Base-by-base conservation (phyloP, 2,797 vertebrate species). In the Malacoctenus gilli region DNA sequence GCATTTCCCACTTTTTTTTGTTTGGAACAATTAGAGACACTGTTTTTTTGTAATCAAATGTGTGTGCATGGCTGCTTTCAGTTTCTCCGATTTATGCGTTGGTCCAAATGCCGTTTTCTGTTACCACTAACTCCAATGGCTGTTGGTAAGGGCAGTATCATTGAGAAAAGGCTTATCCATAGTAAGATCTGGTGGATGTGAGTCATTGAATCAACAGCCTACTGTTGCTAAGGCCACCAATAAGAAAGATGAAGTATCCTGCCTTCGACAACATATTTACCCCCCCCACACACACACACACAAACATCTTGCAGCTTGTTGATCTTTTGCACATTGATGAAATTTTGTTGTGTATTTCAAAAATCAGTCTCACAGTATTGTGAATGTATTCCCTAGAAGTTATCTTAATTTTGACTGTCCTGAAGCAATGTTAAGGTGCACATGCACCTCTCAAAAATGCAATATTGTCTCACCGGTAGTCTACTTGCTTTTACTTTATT, bases 211-310 rank as follows among this genome's bases (percentile, higher is more conserved):
- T 83, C 79, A 78, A 77, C 69, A 78, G 57, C 66, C 64, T 76
- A 38, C 71, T 87, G 84, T 85, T 87, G 72, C 84, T 81, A 85
- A 80, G 85, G 83, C 70, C 74, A 69, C 59, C 46, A 55, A 47
- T 70, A 44, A 77, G 51, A 64, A 56, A 73, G 65, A 82, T 67
- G 62, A 68, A 65, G 68, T 77, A 70, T 71, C 47, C 31, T 38
- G 41, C 46, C 51, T 79, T 51, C 68, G 52, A 71, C 53, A 59
- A 44, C 60, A 59, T 46, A 55, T 60, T 68, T 69, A 25, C 34
- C 41, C 23, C 31, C 22, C 55, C n/a, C n/a, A 4, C 48, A n/a
- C n/a, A n/a, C n/a, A n/a, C n/a, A n/a, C n/a, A n/a, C n/a, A n/a
- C n/a, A n/a, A 18, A 31, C 30, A 47, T 19, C 18, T 28, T 63